A percentile compares a stretch with the other conserved stretches of the same genome.
Evolutionary conservation across 2,888 invertebrate genomes (phyloP).

Genomic region (Vannuccia rotundouncinata): DNA sequence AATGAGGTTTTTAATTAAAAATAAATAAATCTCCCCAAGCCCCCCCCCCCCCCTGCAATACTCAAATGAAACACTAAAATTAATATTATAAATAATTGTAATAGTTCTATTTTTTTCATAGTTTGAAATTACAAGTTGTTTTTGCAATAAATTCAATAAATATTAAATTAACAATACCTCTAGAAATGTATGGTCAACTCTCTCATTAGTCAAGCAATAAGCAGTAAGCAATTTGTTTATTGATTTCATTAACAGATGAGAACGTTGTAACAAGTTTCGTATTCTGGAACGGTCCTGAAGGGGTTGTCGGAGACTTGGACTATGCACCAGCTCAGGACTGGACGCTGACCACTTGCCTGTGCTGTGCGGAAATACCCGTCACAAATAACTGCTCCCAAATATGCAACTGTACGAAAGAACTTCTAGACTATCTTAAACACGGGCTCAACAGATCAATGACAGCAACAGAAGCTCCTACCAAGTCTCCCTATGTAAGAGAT

Average conservation of each 20-base stretch:
- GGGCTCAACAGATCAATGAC: not conserved
- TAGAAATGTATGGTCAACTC: no score
- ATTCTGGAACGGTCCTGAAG: not conserved
- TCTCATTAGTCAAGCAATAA: not conserved
- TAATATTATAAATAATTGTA: no score
- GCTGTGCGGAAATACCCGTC: not conserved
- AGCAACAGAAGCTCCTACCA: not conserved
- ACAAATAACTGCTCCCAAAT: not conserved
- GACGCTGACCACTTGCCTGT: not conserved
- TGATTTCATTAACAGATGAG: not conserved
- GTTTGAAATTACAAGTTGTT: no score
- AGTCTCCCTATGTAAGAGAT: not conserved
- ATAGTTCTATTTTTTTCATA: no score
- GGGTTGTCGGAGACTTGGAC: slow-evolving; percentile 11
- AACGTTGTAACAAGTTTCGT: slow-evolving; percentile 1
- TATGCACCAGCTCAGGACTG: not conserved
- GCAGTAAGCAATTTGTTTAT: not conserved
- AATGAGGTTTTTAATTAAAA: no score
- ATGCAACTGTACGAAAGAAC: not conserved
- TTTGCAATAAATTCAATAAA: no score
- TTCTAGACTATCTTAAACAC: not conserved
- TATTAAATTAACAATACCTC: no score
- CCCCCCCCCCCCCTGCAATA: no score
- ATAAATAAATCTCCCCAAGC: no score
- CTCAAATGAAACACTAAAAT: no score